Evolutionary conservation across 2,797 vertebrate genomes (phyloP), one percentile per base, ranked within the genome.

Genomic region (Remorina albescens): DNA sequence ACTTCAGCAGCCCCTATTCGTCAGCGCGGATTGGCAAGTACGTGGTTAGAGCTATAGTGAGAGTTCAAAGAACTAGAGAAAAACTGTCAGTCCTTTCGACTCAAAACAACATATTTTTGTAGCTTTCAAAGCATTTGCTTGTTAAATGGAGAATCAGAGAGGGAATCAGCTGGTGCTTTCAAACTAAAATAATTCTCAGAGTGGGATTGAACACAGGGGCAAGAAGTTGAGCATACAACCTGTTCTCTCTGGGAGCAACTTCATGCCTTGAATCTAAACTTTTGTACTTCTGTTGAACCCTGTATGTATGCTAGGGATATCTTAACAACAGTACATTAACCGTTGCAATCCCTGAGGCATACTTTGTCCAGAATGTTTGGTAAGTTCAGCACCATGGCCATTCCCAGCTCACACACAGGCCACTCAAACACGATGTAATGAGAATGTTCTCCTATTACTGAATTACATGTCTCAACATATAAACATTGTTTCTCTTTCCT

Each of bases 371-470:
- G 21, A 6, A 73, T 58, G 26, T 25, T 30, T 63, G 39, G 44
- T 11, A 15, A 54, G 44, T 82, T 84, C 82, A 89, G 85, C 73
- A 81, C 82, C 84, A 62, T 6, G 74, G 73, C 23, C 77, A 76
- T 80, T 5, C 28, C 1, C 25, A 6, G 42, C 72, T 67, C 61
- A 25, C 39, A 56, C 9, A 62, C 21, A 39, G 36, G 39, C 50
- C 30, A 8, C 46, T 36, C 51, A 49, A 37, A 58, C 8, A 10
- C 2, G 21, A n/a, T 5, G 32, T 34, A 59, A 62, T 19, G 15
- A 56, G 26, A 58, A 42, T 25, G 46, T 51, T 32, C 15, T 60
- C 34, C n/a, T 12, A 5, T 37, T 25, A 47, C 28, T 39, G 13
- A 42, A 10, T 6, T 42, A 69, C 53, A 39, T 8, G n/a, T 74